These are phyloP conservation scores for Panagrolaimus sp. DNA, from an alignment of 1,140 invertebrate genomes.

Conservation along the genomic window DNA sequence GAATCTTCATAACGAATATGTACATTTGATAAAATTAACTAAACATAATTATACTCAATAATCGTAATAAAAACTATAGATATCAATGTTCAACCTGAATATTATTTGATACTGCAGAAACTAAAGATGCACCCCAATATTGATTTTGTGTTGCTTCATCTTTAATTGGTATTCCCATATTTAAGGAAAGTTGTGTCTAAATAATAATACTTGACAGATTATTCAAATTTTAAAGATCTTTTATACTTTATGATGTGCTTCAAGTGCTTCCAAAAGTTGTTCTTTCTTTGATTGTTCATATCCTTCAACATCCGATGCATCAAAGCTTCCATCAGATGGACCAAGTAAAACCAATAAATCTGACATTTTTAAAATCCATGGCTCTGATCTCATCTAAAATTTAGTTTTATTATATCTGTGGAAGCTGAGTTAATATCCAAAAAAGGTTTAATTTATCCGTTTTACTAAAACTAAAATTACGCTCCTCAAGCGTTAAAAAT, in stretches of 20 bases:
- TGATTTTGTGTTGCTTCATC: conserved; percentile 68
- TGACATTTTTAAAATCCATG: conserved; percentile 90
- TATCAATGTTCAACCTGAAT: conserved; percentile 69
- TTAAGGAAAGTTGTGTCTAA: conserved; percentile 61
- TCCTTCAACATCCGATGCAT: conserved; percentile 75
- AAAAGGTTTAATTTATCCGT: no score
- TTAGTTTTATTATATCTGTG: no score
- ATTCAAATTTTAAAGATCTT: not conserved
- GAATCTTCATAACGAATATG: conserved; percentile 66
- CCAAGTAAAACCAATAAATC: conserved; percentile 83
- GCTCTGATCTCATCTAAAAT: conserved; percentile 83
- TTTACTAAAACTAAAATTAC: no score
- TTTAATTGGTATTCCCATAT: conserved; percentile 32
- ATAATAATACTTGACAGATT: conserved; percentile 20
- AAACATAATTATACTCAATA: conserved; percentile 20
- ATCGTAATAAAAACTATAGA: conserved; percentile 11
- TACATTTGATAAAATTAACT: conserved; percentile 65
- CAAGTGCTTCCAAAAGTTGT: conserved; percentile 74
- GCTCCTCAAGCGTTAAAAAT: no score
- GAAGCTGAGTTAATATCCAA: no score
- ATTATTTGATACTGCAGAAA: conserved; percentile 91
- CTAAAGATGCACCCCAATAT: conserved; percentile 80
- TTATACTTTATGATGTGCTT: conserved; percentile 74
- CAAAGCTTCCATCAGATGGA: conserved; percentile 68
- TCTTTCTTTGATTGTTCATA: conserved; percentile 76